Evolutionary conservation across 2,888 invertebrate species (phyloP), one percentile per base, ranked within the genome.

Genomic region (Diadegma fenestrale): DNA sequence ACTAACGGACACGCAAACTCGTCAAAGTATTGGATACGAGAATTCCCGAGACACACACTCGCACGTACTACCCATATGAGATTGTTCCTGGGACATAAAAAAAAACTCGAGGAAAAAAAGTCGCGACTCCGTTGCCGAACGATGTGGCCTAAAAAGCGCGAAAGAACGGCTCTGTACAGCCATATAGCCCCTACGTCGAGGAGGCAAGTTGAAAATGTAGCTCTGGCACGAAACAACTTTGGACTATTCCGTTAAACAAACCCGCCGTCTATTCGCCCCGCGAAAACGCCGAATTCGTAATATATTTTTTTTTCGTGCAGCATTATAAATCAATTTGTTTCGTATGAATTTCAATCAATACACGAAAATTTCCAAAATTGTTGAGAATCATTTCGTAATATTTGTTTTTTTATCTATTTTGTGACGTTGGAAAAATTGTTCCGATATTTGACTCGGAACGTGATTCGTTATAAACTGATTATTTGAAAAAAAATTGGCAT

Each of bases 1-100:
- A 64, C 48, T 22, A 37, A 19, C 33, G 66, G 75, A 75, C 83
- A 83, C 83, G 83, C 83, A 17, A 79, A 63, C 79, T 83, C 83
- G 68, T 79, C 73, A 45, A 81, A 37, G 54, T 68, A 68, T 54
- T 22, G 37, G 51, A 51, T 48, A 48, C 63, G 51, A 43, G 48
- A 41, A 80, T 63, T 72, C 79, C 51, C 48, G 51, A 68, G 48
- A 48, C 45, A 61, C 69, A 30, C 69, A 45, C 78, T 8, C 58
- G 19, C 76, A 64, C 63, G 51, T 19, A 68, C 33, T 19, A 68
- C 33, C 63, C 48, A 81, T 48, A 30, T 22, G 76, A 30, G 61
- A 75, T 73, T 79, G 51, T 79, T 72, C 30, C 78, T 72, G 45
- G 66, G 68, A 64, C 61, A 33, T 17, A 26, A 79, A 41, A 64